Percentiles rank a stretch among this genome's conserved stretches.
These are phyloP conservation scores for Drosophila meridiana DNA, from an alignment of 2,888 invertebrate genomes.

Conservation along the genomic window DNA sequence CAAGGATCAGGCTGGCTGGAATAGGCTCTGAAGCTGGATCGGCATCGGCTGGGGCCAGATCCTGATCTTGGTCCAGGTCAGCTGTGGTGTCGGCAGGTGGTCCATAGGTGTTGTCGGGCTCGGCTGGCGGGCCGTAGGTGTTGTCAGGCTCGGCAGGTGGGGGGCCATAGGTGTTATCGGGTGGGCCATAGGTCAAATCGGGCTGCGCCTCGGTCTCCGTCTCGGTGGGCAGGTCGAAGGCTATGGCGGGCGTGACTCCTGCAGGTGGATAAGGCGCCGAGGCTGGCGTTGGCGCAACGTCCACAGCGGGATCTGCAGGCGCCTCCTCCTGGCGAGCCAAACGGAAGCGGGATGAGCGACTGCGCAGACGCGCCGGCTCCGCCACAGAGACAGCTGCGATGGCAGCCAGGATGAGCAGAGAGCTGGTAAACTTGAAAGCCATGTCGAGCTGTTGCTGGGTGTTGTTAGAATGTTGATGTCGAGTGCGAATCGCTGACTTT, in stretches of 20 bases:
- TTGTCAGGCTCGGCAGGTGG: constrained; percentile 65
- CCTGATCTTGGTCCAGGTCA: constrained; percentile 56
- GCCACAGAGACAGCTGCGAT: constrained; percentile 58
- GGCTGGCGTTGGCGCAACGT: constrained; percentile 50
- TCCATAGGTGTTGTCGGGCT: constrained; percentile 72
- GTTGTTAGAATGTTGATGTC: constrained; percentile 67
- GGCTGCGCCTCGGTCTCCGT: constrained; percentile 77
- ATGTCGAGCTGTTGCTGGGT: constrained; percentile 65
- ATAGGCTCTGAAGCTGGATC: constrained; percentile 58
- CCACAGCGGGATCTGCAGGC: constrained; percentile 49
- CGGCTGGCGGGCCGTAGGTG: constrained; percentile 70
- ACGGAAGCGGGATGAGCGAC: constrained; percentile 63
- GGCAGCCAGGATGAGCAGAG: constrained; percentile 61
- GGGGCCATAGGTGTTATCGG: constrained; percentile 67
- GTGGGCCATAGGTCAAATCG: constrained; percentile 71
- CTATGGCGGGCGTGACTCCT: constrained; percentile 77
- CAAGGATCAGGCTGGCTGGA: constrained; percentile 69
- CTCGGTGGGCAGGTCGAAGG: constrained; percentile 76
- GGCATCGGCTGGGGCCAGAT: constrained; percentile 33
- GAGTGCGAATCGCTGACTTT: constrained; percentile 34
- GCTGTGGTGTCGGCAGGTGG: constrained; percentile 51
- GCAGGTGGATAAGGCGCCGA: constrained; percentile 77
- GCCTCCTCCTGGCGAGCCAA: constrained; percentile 73
- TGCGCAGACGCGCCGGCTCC: constrained; percentile 64
- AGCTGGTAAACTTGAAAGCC: constrained; percentile 67